These are phyloP conservation scores for Cheilosia impressa DNA, from an alignment of 2,888 invertebrate species.

Conservation along the genomic window DNA sequence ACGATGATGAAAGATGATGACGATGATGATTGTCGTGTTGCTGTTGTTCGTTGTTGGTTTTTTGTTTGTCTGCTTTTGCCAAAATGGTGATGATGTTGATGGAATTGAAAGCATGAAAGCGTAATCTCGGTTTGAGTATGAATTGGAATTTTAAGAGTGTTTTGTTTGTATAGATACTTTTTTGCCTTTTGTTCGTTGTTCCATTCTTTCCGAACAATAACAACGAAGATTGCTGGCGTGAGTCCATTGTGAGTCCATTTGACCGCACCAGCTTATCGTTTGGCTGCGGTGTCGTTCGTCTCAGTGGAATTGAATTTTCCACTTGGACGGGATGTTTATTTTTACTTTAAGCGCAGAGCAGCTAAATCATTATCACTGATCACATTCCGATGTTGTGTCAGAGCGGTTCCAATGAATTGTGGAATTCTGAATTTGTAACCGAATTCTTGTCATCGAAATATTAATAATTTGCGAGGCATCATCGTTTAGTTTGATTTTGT, in stretches of 20 bases:
- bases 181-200: conserved; percentile 17
- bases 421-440: too few species aligned
- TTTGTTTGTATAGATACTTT: conserved; percentile 48
- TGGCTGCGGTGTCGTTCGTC: conserved; percentile 6
- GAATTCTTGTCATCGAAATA: too few species aligned
- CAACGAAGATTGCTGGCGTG: conserved; percentile 32
- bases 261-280: not conserved
- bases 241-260: not conserved
- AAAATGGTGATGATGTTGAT: conserved; percentile 48
- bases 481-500: too few species aligned
- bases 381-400: too few species aligned
- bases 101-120: conserved; percentile 55
- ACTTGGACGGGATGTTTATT: conserved; percentile 3
- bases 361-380: too few species aligned
- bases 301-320: conserved; percentile 41
- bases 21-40: conserved; percentile 25
- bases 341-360: too few species aligned
- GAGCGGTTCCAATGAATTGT: too few species aligned
- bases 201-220: conserved; percentile 43
- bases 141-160: conserved; percentile 61
- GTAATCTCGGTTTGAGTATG: conserved; percentile 56
- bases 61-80: conserved; percentile 37
- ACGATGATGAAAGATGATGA: conserved; percentile 53
- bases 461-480: too few species aligned
- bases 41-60: conserved; percentile 3